Evolutionary conservation across 2,113 vertebrate species (phyloP), one percentile per base, ranked within the genome.

Genomic region (Danionella cerebrum): DNA sequence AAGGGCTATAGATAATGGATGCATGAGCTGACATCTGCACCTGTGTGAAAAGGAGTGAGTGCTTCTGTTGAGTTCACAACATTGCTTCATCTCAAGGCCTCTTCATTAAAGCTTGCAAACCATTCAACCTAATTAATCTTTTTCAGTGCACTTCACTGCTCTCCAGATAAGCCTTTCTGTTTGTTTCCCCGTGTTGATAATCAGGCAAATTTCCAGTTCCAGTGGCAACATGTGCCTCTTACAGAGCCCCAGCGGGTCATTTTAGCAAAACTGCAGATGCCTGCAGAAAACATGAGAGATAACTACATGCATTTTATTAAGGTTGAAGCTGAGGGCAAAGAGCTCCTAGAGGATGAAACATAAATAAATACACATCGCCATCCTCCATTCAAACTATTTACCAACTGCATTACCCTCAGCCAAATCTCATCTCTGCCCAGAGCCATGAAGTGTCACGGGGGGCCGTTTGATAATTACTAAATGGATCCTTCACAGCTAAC

Each of bases 71-170:
- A 27, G 24, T 51, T 41, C 21, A 24, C 36, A 10, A 9, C 35
- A 3, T 3, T 5, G n/a, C 21, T 22, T 41, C 50, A 50, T 47
- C 48, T 68, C 38, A 2, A 73, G 71, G 58, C 65, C 58, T 62
- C 65, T 73, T 45, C 65, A 73, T 73, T 73, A 73, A 73, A 69
- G 41, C 58, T 4, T 31, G 25, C 51, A 50, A 50, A 48, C 18
- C 36, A 29, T 73, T 41, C 41, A 63, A 48, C 24, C 59, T 73
- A 73, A 73, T 73, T 73, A 73, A 73, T 73, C 62, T 73, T 53
- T n/a, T 64, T 65, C 48, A 60, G 48, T 29, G 33, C 71, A 68
- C 65, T 54, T 68, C 65, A 48, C 22, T 55, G 50, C 65, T 68
- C 59, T 63, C 71, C 42, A 63, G 58, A 70, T 51, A 63, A 36